These are phyloP conservation scores for Amphiprion percula DNA, from an alignment of 2,113 vertebrate species.

Conservation along the genomic window DNA sequence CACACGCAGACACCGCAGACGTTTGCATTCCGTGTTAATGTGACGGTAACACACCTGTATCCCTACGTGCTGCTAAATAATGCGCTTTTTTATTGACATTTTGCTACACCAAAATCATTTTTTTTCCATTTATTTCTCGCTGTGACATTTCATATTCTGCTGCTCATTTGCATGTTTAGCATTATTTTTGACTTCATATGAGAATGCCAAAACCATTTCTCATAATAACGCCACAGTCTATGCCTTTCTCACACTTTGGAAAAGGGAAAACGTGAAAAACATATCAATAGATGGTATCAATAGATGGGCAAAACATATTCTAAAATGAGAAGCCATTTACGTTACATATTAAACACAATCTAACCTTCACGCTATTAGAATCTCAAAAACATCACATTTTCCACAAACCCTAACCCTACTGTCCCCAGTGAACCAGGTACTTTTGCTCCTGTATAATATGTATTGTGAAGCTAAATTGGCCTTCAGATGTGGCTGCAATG, in stretches of 20 bases:
- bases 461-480: too few relatives aligned
- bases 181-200: not conserved
- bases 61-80: not conserved
- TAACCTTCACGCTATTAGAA: too few relatives aligned
- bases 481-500: too few relatives aligned
- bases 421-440: too few relatives aligned
- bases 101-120: not conserved
- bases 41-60: not conserved
- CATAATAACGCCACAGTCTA: too few relatives aligned
- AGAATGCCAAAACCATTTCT: not conserved
- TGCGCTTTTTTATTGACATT: constrained; percentile 20
- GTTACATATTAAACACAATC: too few relatives aligned
- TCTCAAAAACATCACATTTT: too few relatives aligned
- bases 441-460: too few relatives aligned
- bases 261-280: not conserved
- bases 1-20: not conserved
- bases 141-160: constrained; percentile 4
- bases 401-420: too few relatives aligned
- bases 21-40: constrained; percentile 25
- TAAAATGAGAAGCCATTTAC: not conserved
- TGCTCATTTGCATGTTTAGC: constrained; percentile 19
- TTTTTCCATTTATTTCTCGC: not conserved
- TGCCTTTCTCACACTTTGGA: not conserved
- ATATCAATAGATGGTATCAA: not conserved
- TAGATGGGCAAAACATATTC: not conserved